These are phyloP conservation scores for Chrysotoxum bicinctum DNA, from an alignment of 2,888 invertebrate species.

Conservation along the genomic window DNA sequence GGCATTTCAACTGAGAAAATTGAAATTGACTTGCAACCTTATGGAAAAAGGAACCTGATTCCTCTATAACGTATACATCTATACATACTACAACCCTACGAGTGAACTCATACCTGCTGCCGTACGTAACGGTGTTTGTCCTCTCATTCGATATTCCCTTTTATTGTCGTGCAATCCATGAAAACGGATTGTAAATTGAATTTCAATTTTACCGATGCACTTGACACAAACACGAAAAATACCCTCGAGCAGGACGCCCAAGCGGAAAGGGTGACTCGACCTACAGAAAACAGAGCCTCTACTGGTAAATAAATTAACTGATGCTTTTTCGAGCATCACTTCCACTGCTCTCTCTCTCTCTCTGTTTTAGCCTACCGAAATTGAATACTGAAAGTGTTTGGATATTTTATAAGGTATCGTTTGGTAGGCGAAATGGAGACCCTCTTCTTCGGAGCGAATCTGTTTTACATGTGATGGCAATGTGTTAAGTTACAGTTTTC, in stretches of 20 bases:
- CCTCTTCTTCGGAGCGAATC: conserved; percentile 1
- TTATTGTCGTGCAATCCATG: conserved; percentile 42
- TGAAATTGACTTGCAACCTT: conserved; percentile 17
- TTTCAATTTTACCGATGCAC: conserved; percentile 51
- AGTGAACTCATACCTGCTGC: not conserved
- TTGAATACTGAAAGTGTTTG: conserved; percentile 54
- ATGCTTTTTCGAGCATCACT: not conserved
- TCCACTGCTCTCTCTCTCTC: not conserved
- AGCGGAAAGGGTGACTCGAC: not conserved
- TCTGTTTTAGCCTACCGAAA: not conserved
- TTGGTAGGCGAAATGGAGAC: not conserved
- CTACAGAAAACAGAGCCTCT: conserved; percentile 7
- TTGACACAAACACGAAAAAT: conserved; percentile 25
- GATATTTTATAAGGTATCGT: conserved; percentile 60
- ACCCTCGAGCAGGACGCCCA: not conserved
- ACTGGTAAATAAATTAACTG: conserved; percentile 51
- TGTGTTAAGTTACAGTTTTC: conserved; percentile 1
- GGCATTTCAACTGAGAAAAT: conserved; percentile 12
- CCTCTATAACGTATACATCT: not conserved
- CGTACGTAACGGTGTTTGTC: not conserved
- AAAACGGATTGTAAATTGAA: conserved; percentile 64
- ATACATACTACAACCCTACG: not conserved
- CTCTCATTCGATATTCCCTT: conserved; percentile 44
- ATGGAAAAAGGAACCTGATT: not conserved
- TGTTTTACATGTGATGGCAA: conserved; percentile 25